phyloP scores from a whole-genome alignment of 2,888 invertebrate species.

The Epinotia nisella region DNA sequence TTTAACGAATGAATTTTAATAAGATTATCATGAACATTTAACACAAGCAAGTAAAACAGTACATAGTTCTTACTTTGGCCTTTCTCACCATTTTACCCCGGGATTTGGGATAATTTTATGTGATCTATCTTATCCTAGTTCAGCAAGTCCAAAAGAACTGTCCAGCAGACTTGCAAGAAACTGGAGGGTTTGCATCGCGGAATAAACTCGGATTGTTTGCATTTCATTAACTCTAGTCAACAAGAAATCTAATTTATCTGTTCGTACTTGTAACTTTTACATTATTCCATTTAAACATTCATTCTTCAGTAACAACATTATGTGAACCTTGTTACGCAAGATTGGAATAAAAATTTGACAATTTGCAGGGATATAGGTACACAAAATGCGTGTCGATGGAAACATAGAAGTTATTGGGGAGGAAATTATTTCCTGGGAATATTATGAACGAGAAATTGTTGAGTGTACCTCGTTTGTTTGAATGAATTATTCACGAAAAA shows the following conservation, averaged over 20 bases:
- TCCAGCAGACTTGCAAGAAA: slow-evolving; percentile 50
- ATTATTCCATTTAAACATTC: slow-evolving; percentile 51
- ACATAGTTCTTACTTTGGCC: background rate
- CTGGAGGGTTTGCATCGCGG: slow-evolving; percentile 62
- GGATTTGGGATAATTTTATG: slow-evolving; percentile 2
- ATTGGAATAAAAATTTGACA: background rate
- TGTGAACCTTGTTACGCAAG: background rate
- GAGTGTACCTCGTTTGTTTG: too few relatives aligned
- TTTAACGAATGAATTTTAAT: background rate
- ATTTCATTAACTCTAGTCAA: slow-evolving; percentile 76
- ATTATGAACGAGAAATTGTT: background rate
- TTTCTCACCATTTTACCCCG: background rate
- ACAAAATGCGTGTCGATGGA: background rate
- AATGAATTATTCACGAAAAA: too few relatives aligned
- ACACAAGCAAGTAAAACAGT: background rate
- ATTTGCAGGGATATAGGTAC: background rate
- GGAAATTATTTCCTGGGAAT: background rate
- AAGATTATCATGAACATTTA: background rate
- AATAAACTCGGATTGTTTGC: slow-evolving; percentile 71
- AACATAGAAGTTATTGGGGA: background rate
- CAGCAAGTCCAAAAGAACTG: slow-evolving; percentile 38
- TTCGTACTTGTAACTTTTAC: slow-evolving; percentile 59
- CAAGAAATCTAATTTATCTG: slow-evolving; percentile 71
- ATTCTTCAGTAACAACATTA: background rate
- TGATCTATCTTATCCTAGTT: slow-evolving; percentile 20